Evolutionary conservation across 30 jellyfish, hydroid and myxozoan species (phyloP), one percentile per base, ranked within the genome.

Genomic region (Chironex yamaguchii): DNA sequence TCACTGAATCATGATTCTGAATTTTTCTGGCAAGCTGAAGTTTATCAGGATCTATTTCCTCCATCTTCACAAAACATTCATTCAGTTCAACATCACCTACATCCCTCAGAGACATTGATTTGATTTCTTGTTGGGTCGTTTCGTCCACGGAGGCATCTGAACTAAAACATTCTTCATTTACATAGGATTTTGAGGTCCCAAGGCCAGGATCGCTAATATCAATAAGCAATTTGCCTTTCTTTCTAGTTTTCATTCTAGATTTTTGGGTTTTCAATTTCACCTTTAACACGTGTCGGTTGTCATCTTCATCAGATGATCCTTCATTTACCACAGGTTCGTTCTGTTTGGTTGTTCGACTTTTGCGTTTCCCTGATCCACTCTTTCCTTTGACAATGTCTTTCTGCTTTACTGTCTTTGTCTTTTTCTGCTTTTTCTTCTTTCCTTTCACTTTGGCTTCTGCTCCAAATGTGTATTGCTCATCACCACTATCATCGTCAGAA

Each of bases 231-330:
- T 42, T 42, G 9, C 58, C 58, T 42, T 42, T 42, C 58, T 17
- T 9, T 17, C 58, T 9, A 42, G 58, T 42, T 42, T 17, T 9
- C 13, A 42, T 17, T 42, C 58, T 42, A 6, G 58, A 42, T 42
- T 42, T 42, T 42, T 17, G 13, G 58, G 17, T 6, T 6, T 17
- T 42, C 9, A 42, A 42, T 42, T 42, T 42, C 9, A 42, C 58
- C 9, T 9, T 42, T 42, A 42, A 17, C 17, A 9, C 58, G 58
- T 42, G 9, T 9, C 13, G 17, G 17, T 42, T 42, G 17, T 17
- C 52, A 29, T 68, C 62, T 50, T 75, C 52, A 21, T 74, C 88
- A 35, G 29, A 0, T 42, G 42, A 13, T 6, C 26, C 30, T 75
- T 75, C 67, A 2, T n/a, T 49, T 4, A 23, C 32, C 9, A 23